phyloP scores from a whole-genome alignment of 2,888 invertebrate genomes.

The Stramonita haemastoma region DNA sequence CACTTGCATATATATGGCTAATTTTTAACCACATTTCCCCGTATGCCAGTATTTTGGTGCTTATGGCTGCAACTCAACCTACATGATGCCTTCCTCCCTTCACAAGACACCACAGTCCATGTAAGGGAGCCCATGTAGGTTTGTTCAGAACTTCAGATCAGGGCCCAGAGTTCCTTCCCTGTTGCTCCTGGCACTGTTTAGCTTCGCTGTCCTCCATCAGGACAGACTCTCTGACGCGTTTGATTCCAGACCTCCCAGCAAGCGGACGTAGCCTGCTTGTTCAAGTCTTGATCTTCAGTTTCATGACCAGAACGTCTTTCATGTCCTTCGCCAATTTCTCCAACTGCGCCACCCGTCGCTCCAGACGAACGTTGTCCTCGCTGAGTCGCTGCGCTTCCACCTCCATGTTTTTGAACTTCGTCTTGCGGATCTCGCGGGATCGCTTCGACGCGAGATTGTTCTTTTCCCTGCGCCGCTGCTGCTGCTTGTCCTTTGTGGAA shows the following conservation, averaged over 20 bases:
- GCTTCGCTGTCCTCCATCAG: not conserved
- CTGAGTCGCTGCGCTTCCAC: slow-evolving; percentile 63
- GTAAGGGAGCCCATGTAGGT: not conserved
- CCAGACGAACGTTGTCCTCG: slow-evolving; percentile 63
- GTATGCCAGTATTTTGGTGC: no score
- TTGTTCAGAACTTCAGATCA: not conserved
- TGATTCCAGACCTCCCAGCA: not conserved
- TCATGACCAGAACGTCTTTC: slow-evolving; percentile 69
- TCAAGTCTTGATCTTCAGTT: slow-evolving; percentile 58
- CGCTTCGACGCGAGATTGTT: slow-evolving; percentile 74
- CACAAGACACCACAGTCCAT: not conserved
- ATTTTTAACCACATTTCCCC: not conserved
- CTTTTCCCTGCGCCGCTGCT: slow-evolving; percentile 67
- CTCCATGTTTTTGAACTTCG: slow-evolving; percentile 70
- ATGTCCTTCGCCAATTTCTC: slow-evolving; percentile 71
- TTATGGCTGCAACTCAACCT: not conserved
- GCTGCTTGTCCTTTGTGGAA: slow-evolving; percentile 53
- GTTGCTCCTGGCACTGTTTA: not conserved
- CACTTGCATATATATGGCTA: not conserved
- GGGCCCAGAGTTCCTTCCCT: no score
- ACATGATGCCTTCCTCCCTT: not conserved
- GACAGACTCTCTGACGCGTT: not conserved
- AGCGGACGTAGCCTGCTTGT: no score
- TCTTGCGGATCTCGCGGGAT: slow-evolving; percentile 70
- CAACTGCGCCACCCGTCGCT: slow-evolving; percentile 64